These are phyloP conservation scores for Peromyscus leucopus DNA, from an alignment of 2,113 vertebrate species.

Conservation along the genomic window DNA sequence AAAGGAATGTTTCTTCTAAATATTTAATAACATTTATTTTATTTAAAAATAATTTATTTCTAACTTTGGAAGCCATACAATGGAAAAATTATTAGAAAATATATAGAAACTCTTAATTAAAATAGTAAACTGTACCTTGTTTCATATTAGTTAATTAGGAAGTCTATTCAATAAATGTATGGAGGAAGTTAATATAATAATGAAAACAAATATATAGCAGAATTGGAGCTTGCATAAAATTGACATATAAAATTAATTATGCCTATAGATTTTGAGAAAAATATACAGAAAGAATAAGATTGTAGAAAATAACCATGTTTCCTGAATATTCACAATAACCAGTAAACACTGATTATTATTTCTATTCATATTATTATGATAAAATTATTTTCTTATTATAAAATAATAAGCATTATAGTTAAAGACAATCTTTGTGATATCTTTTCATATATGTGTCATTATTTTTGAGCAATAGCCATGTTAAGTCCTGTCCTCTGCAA, in stretches of 20 bases:
- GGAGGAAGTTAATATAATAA: neutral
- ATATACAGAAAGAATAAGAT: neutral
- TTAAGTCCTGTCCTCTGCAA: neutral
- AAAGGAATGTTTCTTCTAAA: neutral
- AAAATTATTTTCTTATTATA: neutral
- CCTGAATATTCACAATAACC: neutral
- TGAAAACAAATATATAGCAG: neutral
- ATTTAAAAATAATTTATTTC: neutral
- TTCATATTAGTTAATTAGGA: neutral
- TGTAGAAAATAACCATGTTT: neutral
- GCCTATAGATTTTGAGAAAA: neutral
- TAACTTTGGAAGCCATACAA: neutral
- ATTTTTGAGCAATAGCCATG: neutral
- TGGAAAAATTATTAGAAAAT: neutral
- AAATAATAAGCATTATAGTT: conserved; percentile 54
- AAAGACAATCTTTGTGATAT: neutral
- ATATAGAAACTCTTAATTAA: neutral
- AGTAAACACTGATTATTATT: neutral
- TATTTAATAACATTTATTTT: neutral
- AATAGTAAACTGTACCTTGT: neutral
- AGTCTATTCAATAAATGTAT: neutral
- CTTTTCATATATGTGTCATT: neutral
- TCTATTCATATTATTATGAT: neutral
- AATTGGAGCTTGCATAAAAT: neutral
- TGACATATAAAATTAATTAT: neutral